Evolutionary conservation across 2,113 vertebrate species (phyloP), one percentile per base, ranked within the genome.

Genomic region (Reinhardtius hippoglossoides): DNA sequence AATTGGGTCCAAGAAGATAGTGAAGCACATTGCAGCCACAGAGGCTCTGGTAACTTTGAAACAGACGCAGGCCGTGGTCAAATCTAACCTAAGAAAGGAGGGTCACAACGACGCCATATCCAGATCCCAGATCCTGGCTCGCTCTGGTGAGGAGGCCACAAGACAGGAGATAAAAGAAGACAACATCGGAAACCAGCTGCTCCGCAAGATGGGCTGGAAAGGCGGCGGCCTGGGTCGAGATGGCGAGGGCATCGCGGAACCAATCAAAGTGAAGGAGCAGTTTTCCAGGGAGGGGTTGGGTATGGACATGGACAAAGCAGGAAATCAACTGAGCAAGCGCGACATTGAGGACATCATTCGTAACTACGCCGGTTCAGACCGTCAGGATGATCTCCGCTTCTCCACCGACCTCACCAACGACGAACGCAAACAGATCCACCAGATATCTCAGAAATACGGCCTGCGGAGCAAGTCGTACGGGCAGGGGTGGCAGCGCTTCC

Each of bases 151-250:
- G 63, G 96, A 98, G 61, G 94, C 95, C 59, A 94, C 93, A 48
- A 96, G 91, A 78, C 96, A 98, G 79, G 96, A 98, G 90, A 99
- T 99, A 69, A 97, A 96, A 78, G 97, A 99, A 79, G 98, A 99
- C 85, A 99, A 99, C 89, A 98, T 99, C 0, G 97, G 98, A 59
- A 99, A 98, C 81, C 97, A 98, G 84, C 95, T 99, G 72, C 94
- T 99, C 44, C 95, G 98, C 48, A 99, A 99, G 91, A 99, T 99
- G 98, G 97, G 97, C 68, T 99, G 98, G 97, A 98, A 95, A 1
- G 97, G 97, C 0, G 97, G 97, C 0, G 97, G 97, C 4, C 91
- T 99, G 13, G 97, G 97, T 3, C 96, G 98, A 20, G 97, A 95
- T 0, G 98, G 97, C 0, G 97, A 98, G 40, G 98, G 98, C 13